Evolutionary conservation across 2,797 vertebrate genomes (phyloP), one percentile per base, ranked within the genome.

Genomic region (Tadarida brasiliensis): DNA sequence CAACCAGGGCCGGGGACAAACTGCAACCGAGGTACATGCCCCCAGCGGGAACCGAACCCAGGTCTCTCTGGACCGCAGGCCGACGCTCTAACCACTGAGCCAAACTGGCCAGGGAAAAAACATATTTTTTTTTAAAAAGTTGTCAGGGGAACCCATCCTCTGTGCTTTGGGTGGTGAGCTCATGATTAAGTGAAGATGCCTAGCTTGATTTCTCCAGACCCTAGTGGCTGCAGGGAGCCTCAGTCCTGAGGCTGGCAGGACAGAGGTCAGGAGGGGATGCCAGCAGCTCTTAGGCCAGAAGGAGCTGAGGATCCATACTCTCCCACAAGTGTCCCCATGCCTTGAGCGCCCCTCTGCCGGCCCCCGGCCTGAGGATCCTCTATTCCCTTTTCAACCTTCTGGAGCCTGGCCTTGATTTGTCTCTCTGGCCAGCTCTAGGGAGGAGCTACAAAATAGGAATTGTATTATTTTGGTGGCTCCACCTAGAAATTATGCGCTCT

Each of bases 111-210:
- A n/a, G n/a, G n/a, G n/a, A n/a, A n/a, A n/a, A n/a, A n/a, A n/a
- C n/a, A n/a, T n/a, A n/a, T n/a, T n/a, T n/a, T 44, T 44, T 44
- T 5, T 61, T 92, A 86, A 63, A 70, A 81, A 91, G n/a, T 86
- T 49, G 19, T 11, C 12, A 8, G 30, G 16, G 24, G 3, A 44
- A 16, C 9, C 33, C 35, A 74, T 30, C 51, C 70, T 12, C 70
- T 30, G 4, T n/a, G 22, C 56, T 2, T 54, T 61, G 22, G 12
- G 20, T 80, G 16, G 30, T 47, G 11, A 88, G 47, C 33, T 47
- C 30, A 51, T 2, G 2, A 26, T 35, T 28, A 91, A 71, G 57
- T n/a, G 22, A 15, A 39, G n/a, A 11, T 0, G 1, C 6, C 57
- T 44, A 39, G 30, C 49, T 78, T 76, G 15, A 73, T 89, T 81